Evolutionary conservation across 2,113 vertebrate genomes (phyloP), one percentile per base, ranked within the genome.

Genomic region (Suricata suricatta): DNA sequence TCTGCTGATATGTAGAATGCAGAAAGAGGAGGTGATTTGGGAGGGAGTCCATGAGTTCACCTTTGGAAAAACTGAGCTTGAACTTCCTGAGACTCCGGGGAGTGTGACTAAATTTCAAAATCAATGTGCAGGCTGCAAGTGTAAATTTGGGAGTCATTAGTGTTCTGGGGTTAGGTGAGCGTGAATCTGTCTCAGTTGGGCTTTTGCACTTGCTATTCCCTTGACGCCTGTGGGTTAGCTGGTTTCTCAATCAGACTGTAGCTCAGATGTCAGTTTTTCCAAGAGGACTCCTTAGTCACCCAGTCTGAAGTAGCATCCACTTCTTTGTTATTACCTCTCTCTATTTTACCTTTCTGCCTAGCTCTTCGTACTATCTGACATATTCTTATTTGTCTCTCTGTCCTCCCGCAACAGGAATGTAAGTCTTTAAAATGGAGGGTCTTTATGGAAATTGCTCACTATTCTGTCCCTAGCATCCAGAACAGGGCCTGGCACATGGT

Each of bases 201-300:
- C 72, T 15, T 69, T 86, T 29, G 23, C 60, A 38, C 47, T 54
- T 13, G n/a, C 23, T 83, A 2, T 64, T 79, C 33, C 44, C 83
- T 44, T 7, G 25, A 29, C 21, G n/a, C 27, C 16, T 27, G 21
- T 41, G 54, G 23, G 31, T 47, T 82, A n/a, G 25, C 38, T 89
- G 72, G 35, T 90, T 50, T 57, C 25, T 79, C 60, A 27, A 91
- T 88, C 44, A 68, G 60, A 66, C 74, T 79, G 17, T 69, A 60
- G 25, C 66, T 95, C 80, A 50, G 21, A 71, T 74, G 74, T 27
- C 94, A 95, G 72, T 79, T 82, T 77, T 96, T 63, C 77, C 79
- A 68, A 90, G 31, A 86, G n/a, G 52, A 92, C 33, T 12, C 14
- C 63, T 79, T 44, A 93, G 57, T 25, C 50, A 86, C 23, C 86